These are phyloP conservation scores for Aphelenchoides avenae DNA, from an alignment of 1,140 invertebrate species.

Conservation along the genomic window DNA sequence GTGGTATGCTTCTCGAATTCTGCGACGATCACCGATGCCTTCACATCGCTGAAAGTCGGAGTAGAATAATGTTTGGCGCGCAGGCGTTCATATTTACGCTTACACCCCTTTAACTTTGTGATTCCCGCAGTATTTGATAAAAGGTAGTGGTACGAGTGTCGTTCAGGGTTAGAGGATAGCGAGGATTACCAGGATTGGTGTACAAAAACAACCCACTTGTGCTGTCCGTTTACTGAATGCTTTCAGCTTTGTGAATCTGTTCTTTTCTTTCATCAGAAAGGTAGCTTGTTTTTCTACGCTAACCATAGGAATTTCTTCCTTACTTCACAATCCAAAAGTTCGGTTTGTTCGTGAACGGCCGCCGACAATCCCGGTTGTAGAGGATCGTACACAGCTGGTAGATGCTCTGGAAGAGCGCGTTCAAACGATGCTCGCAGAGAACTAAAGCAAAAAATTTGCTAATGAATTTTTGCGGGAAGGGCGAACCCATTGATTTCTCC, in stretches of 20 bases:
- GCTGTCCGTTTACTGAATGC: too few relatives aligned
- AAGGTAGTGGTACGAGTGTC: too few relatives aligned
- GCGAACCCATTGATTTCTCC: conserved; percentile 77
- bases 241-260: too few relatives aligned
- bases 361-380: conserved; percentile 84
- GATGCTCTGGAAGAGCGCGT: conserved; percentile 76
- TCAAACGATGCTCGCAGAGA: conserved; percentile 71
- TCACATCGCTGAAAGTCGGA: conserved; percentile 69
- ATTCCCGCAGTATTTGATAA: too few relatives aligned
- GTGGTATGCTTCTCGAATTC: conserved; percentile 86
- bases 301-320: too few relatives aligned
- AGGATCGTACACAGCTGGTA: conserved; percentile 82
- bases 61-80: too few relatives aligned
- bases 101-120: too few relatives aligned
- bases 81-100: too few relatives aligned
- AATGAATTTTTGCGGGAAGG: background rate
- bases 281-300: too few relatives aligned
- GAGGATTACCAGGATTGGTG: too few relatives aligned
- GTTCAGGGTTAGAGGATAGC: too few relatives aligned
- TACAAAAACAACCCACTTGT: background rate
- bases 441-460: conserved; percentile 65
- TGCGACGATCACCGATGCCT: conserved; percentile 76
- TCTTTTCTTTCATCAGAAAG: too few relatives aligned
- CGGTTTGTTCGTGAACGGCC: conserved; percentile 73
- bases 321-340: conserved; percentile 77